Conservation (phyloP, 2,797 vertebrate species). For the Pelochelys cantorii region DNA sequence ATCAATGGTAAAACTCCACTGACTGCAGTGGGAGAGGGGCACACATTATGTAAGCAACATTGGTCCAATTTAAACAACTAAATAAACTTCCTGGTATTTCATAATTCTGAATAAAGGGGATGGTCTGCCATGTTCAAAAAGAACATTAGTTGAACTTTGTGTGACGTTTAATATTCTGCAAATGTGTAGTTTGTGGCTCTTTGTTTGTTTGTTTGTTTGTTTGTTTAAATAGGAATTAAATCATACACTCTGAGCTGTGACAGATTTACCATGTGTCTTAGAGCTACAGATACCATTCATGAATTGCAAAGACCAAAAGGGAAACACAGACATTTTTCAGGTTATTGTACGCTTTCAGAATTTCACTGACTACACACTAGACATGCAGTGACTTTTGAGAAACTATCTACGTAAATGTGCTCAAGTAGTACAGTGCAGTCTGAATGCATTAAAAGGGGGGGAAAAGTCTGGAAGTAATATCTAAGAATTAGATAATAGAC, state of each 20-base stretch:
- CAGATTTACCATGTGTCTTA: neutral
- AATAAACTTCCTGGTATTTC: neutral
- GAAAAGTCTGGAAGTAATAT: no score
- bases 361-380: slow-evolving; percentile 12
- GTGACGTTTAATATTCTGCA: neutral
- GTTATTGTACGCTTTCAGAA: neutral
- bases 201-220: no score
- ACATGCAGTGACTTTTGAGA: neutral
- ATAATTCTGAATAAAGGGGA: slow-evolving; percentile 20
- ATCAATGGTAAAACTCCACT: neutral
- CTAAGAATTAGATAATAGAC: neutral
- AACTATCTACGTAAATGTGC: neutral
- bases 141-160: slow-evolving; percentile 3
- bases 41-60: neutral
- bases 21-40: neutral
- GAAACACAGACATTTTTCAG: neutral
- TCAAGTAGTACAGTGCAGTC: neutral
- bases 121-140: slow-evolving; percentile 42
- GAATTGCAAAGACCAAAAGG: neutral
- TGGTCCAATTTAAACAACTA: slow-evolving; percentile 1
- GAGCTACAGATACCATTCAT: neutral
- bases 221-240: neutral
- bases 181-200: neutral
- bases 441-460: neutral
- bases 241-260: neutral